Percentiles rank a stretch among this genome's conserved stretches.
Evolutionary conservation across 2,797 vertebrate genomes (phyloP).

Genomic region (Taenioides sp.): DNA sequence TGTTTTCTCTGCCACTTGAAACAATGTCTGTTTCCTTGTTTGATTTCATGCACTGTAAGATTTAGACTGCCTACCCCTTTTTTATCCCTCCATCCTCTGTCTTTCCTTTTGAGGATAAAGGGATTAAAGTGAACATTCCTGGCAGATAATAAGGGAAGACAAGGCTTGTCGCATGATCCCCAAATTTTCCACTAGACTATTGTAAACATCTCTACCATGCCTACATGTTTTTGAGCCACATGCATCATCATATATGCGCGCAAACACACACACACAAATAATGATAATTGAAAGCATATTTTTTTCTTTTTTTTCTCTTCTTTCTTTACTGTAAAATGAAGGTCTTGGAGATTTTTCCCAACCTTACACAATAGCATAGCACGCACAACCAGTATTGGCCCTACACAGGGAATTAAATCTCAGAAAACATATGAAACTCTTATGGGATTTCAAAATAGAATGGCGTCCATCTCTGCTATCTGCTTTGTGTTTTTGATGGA

Average conservation of each 20-base stretch:
- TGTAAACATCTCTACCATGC: constrained; percentile 60
- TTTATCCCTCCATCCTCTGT: constrained; percentile 16
- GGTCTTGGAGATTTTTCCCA: constrained; percentile 1
- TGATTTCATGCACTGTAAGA: background rate
- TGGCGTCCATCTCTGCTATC: constrained; percentile 6
- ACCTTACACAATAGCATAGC: constrained; percentile 18
- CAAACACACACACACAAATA: background rate
- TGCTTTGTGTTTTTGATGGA: constrained; percentile 42
- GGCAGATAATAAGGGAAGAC: constrained; percentile 72
- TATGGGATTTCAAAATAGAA: constrained; percentile 37
- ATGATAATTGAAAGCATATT: no score
- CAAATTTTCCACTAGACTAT: constrained; percentile 69
- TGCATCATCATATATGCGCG: background rate
- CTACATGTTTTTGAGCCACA: constrained; percentile 46
- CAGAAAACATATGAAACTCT: constrained; percentile 19
- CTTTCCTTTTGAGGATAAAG: constrained; percentile 65
- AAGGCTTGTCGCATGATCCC: constrained; percentile 72
- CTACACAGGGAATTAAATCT: constrained; percentile 27
- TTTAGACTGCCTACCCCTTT: background rate
- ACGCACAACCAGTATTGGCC: constrained; percentile 1
- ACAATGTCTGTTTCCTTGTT: background rate
- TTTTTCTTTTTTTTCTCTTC: no score
- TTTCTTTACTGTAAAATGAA: no score
- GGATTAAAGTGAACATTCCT: constrained; percentile 76
- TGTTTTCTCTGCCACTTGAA: constrained; percentile 16